Conservation (phyloP, 37 sponge, comb jelly and placozoan genomes). For the Beroe forskalii region DNA sequence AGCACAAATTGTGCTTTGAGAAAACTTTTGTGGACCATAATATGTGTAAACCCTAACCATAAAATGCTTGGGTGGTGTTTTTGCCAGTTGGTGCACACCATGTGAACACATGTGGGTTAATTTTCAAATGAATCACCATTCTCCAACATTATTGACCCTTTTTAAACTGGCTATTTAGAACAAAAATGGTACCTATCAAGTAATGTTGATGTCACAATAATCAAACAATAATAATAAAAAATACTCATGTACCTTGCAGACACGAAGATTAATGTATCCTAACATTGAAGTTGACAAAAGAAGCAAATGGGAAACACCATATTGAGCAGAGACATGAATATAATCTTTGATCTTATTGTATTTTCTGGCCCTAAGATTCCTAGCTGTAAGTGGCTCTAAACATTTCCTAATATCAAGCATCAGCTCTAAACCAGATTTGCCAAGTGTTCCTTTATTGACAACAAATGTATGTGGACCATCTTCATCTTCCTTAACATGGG, state of each 20-base stretch:
- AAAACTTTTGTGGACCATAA: too few species aligned
- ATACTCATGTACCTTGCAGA: conserved; percentile 58
- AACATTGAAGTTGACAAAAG: conserved; percentile 38
- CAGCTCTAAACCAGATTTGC: conserved; percentile 6
- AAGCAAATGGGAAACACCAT: conserved; percentile 50
- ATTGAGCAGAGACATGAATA: conserved; percentile 57
- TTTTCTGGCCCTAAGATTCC: conserved; percentile 38
- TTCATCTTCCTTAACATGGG: conserved; percentile 32
- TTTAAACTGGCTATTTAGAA: too few species aligned
- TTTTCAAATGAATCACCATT: too few species aligned
- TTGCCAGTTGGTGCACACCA: too few species aligned
- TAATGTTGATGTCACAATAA: too few species aligned
- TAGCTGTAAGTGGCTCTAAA: conserved; percentile 45
- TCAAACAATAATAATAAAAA: too few species aligned
- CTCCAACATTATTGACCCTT: too few species aligned
- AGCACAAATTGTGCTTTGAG: too few species aligned
- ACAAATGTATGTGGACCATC: conserved; percentile 59
- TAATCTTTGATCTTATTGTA: conserved; percentile 59
- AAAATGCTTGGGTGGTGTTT: too few species aligned
- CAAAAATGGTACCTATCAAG: too few species aligned
- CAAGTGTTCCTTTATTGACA: conserved; percentile 36
- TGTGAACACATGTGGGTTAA: too few species aligned
- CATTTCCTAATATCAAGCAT: conserved; percentile 45
- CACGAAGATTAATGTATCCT: conserved; percentile 45
- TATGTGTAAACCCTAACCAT: too few species aligned